Evolutionary conservation across 2,113 vertebrate species (phyloP).

Genomic region (Gallinago media): DNA sequence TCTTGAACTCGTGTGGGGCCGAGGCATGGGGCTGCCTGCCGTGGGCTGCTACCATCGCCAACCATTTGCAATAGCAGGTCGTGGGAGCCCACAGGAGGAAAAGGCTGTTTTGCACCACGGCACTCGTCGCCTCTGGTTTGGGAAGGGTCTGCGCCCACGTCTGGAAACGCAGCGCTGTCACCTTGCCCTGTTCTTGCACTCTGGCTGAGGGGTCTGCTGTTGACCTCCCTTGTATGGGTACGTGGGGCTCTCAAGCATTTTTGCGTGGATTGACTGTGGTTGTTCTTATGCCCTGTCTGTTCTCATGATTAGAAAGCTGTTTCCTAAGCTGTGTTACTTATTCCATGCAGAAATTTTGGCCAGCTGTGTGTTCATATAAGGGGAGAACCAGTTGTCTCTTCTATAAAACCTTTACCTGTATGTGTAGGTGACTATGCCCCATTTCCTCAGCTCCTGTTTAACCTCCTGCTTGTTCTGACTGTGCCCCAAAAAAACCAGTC

Average conservation of each 20-base stretch:
- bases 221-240: fast-evolving
- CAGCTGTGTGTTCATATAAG: background rate
- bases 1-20: fast-evolving
- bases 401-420: background rate
- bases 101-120: background rate
- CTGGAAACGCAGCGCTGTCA: fast-evolving
- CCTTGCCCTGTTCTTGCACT: background rate
- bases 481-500: background rate
- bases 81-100: background rate
- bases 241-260: background rate
- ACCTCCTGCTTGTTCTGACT: background rate
- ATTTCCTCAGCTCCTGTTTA: background rate
- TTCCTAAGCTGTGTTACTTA: background rate
- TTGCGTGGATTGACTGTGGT: background rate
- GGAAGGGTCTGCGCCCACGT: background rate
- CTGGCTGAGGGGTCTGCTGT: background rate
- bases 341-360: background rate
- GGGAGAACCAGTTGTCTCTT: background rate
- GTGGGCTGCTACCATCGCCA: background rate
- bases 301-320: background rate
- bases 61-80: fast-evolving
- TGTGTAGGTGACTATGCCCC: background rate
- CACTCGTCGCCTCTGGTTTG: fast-evolving
- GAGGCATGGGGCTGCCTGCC: fast-evolving
- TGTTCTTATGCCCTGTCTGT: background rate